These are phyloP conservation scores for Vombatus ursinus DNA, from an alignment of 2,113 vertebrate genomes.

Conservation along the genomic window DNA sequence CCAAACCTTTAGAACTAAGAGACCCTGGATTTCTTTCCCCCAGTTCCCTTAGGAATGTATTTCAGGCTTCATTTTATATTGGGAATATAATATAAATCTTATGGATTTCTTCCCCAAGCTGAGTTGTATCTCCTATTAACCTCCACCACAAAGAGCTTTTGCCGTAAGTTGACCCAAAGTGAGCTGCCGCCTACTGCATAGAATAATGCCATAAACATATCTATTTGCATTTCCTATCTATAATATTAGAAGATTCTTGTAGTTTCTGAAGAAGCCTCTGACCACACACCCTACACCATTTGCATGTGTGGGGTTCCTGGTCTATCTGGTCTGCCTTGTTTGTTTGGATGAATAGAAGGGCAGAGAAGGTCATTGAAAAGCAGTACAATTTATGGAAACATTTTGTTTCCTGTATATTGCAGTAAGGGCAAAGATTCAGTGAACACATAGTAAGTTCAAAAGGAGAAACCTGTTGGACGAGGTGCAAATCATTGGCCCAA, in stretches of 20 bases:
- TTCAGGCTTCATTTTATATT: not conserved
- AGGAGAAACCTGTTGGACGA: slow-evolving; percentile 3
- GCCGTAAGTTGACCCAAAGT: not conserved
- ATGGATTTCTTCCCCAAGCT: not conserved
- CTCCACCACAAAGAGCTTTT: not conserved
- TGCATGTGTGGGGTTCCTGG: not conserved
- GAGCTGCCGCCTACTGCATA: not conserved
- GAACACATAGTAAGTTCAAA: not conserved
- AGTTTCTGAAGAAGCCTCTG: not conserved
- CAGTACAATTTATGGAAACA: not conserved
- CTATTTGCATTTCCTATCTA: rapidly evolving
- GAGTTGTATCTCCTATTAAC: not conserved
- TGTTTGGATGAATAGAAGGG: not conserved
- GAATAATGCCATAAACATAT: not conserved
- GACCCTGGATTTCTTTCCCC: not conserved
- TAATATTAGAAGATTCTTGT: not conserved
- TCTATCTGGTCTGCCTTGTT: not conserved
- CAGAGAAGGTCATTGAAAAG: not conserved
- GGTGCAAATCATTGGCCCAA: not conserved
- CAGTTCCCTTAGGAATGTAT: not conserved
- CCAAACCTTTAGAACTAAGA: not conserved
- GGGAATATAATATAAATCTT: not conserved
- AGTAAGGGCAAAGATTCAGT: not conserved
- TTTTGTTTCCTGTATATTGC: slow-evolving; percentile 6
- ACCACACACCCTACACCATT: not conserved